phyloP scores from a whole-genome alignment of 2,888 invertebrate species.

The Pandemis cinnamomeana region DNA sequence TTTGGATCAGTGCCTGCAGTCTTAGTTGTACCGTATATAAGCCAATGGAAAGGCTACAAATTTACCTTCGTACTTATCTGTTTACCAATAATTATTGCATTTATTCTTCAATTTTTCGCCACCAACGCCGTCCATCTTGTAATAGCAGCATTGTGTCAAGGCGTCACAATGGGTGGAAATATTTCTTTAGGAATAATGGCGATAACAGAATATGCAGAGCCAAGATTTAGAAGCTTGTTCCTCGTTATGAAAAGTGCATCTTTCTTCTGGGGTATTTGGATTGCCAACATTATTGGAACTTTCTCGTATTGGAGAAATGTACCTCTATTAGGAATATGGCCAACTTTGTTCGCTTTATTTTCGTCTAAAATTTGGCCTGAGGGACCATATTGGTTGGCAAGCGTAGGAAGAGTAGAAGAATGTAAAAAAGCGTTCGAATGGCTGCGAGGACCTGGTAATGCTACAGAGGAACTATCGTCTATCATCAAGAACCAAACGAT shows the following conservation, averaged over 20 bases:
- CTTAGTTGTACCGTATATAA: slow-evolving; percentile 18
- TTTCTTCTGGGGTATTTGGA: slow-evolving; percentile 24
- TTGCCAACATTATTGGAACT: slow-evolving; percentile 30
- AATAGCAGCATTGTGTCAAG: slow-evolving; percentile 16
- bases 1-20: slow-evolving; percentile 14
- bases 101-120: slow-evolving; percentile 25
- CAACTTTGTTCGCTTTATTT: background rate
- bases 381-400: slow-evolving; percentile 36
- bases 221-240: slow-evolving; percentile 30
- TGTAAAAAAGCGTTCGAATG: slow-evolving; percentile 26
- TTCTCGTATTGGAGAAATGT: slow-evolving; percentile 29
- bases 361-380: slow-evolving; percentile 29
- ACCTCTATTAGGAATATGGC: slow-evolving; percentile 21
- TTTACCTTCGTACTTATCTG: slow-evolving; percentile 1
- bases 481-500: slow-evolving; percentile 7
- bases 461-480: slow-evolving; percentile 11
- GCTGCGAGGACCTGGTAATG: slow-evolving; percentile 29
- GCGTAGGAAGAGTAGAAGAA: slow-evolving; percentile 26
- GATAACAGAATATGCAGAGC: slow-evolving; percentile 32
- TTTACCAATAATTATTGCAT: slow-evolving; percentile 7
- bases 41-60: slow-evolving; percentile 28
- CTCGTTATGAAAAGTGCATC: slow-evolving; percentile 35
- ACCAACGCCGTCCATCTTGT: slow-evolving; percentile 17
- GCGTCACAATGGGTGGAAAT: slow-evolving; percentile 19
- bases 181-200: background rate